These are phyloP conservation scores for Rapana venosa DNA, from an alignment of 2,888 invertebrate genomes.

Conservation along the genomic window DNA sequence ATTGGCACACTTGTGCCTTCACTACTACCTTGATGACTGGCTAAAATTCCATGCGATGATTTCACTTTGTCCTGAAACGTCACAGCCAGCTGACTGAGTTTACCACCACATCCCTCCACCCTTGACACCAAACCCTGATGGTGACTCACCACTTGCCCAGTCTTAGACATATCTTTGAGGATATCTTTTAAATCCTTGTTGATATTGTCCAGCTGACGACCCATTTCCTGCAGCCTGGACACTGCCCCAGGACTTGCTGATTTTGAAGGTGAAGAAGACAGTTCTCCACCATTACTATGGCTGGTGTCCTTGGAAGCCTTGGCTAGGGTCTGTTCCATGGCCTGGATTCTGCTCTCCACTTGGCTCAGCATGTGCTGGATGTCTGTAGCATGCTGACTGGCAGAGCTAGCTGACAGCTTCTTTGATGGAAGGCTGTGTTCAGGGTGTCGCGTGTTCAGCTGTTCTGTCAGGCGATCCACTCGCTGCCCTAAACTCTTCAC, in stretches of 20 bases:
- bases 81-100: slow-evolving; percentile 57
- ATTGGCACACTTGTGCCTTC: not conserved
- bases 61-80: not conserved
- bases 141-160: slow-evolving; percentile 28
- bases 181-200: slow-evolving; percentile 62
- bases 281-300: not conserved
- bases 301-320: not conserved
- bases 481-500: slow-evolving; percentile 19
- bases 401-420: not conserved
- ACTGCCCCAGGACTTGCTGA: slow-evolving; percentile 46
- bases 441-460: not conserved
- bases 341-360: slow-evolving; percentile 61
- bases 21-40: not conserved
- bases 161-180: slow-evolving; percentile 51
- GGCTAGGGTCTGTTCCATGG: slow-evolving; percentile 59
- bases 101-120: slow-evolving; percentile 59
- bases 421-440: not conserved
- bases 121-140: slow-evolving; percentile 31
- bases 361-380: slow-evolving; percentile 64
- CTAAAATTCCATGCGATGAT: not conserved
- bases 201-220: slow-evolving; percentile 63
- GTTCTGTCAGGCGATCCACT: slow-evolving; percentile 12
- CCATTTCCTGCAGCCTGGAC: slow-evolving; percentile 64
- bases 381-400: slow-evolving; percentile 34
- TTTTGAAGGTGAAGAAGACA: not conserved